Evolutionary conservation across 2,888 invertebrate genomes (phyloP), one percentile per base, ranked within the genome.

Genomic region (Patella depressa): DNA sequence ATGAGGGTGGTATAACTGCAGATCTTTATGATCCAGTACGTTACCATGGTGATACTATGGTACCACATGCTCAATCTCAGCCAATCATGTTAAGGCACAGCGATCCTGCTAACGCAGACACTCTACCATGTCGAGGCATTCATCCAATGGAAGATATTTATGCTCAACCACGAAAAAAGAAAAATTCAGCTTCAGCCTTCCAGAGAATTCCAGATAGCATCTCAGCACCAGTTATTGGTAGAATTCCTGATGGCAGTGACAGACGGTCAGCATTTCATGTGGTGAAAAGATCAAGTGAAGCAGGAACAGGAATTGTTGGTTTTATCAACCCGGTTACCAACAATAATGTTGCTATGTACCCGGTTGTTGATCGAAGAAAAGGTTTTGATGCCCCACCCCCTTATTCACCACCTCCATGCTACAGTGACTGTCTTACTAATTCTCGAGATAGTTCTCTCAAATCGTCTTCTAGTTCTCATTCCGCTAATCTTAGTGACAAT

Each of bases 321-420:
- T 65, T 24, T 65, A 65, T 65, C 24, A 24, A 65, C 24, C 65
- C 65, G 14, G 65, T 65, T 24, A 65, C 70, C 12, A 17, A 53
- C 14, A 19, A 72, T n/a, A 45, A 57, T 24, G 29, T 19, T 45
- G 29, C 14, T n/a, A 45, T 65, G 15, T 34, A 75, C 55, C 29
- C 72, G 29, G 73, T 14, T 29, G 59, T 76, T 12, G 57, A 72
- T 45, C 53, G 53, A 14, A 69, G 72, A 59, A 14, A 54, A 12
- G 45, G 57, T 19, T 29, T 72, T 14, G 82, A 83, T 29, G 75
- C 75, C 24, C 84, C 83, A 7, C 85, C 87, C 3, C 85, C 86
- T 2, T 87, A 86, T 78, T 82, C 86, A 12, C 83, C 83, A 7
- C 86, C 87, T 2, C 87, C 87, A 7, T 84, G 86, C 14, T 86